These are phyloP conservation scores for Cynaeus angustus DNA, from an alignment of 2,888 invertebrate genomes.

Conservation along the genomic window DNA sequence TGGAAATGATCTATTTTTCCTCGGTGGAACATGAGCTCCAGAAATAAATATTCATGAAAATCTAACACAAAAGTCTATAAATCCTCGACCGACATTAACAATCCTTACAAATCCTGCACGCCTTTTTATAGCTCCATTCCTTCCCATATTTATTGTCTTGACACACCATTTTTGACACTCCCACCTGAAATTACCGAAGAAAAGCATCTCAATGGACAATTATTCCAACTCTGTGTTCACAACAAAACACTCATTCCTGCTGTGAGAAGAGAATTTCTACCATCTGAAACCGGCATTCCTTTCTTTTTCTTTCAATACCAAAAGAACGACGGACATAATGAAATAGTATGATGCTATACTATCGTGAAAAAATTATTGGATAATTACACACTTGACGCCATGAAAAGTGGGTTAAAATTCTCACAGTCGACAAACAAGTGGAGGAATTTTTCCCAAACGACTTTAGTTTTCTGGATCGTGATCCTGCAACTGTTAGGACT, in stretches of 20 bases:
- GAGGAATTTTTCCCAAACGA: too few relatives aligned
- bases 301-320: conserved; percentile 25
- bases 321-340: not conserved
- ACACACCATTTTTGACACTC: conserved; percentile 7
- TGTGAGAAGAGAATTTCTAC: conserved; percentile 19
- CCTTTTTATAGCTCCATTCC: conserved; percentile 10
- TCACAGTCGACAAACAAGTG: conserved; percentile 10
- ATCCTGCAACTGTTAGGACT: not conserved
- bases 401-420: conserved; percentile 21
- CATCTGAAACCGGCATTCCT: conserved; percentile 28
- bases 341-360: conserved; percentile 1
- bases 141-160: not conserved
- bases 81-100: not conserved
- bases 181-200: conserved; percentile 3
- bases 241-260: conserved; percentile 11
- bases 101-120: not conserved
- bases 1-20: too few relatives aligned
- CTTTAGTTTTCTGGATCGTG: not conserved
- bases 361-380: conserved; percentile 9
- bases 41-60: not conserved
- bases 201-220: conserved; percentile 5
- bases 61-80: conserved; percentile 1
- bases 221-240: conserved; percentile 11
- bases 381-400: conserved; percentile 9
- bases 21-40: too few relatives aligned